These are phyloP conservation scores for Drymonia ruficornis DNA, from an alignment of 2,888 invertebrate species.

Conservation along the genomic window DNA sequence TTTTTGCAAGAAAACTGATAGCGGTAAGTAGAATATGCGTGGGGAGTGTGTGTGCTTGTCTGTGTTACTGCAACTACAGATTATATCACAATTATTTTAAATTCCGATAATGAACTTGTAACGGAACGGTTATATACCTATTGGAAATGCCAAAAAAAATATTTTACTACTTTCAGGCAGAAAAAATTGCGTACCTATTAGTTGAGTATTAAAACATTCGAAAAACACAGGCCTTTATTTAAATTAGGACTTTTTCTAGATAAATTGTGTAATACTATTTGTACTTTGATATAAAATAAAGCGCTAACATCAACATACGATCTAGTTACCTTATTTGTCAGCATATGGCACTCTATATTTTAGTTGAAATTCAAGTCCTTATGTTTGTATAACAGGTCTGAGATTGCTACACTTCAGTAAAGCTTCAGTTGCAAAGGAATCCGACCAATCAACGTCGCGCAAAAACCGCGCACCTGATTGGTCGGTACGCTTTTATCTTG, in stretches of 20 bases:
- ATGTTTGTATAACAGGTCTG: conserved; percentile 1
- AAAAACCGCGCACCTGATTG: conserved; percentile 4
- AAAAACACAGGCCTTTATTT: neutral
- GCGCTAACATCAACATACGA: neutral
- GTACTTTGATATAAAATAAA: neutral
- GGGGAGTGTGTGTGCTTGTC: conserved; percentile 29
- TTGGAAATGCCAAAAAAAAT: neutral
- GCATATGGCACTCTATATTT: neutral
- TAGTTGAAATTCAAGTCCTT: neutral
- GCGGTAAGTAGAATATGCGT: conserved; percentile 44
- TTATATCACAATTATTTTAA: conserved; percentile 11
- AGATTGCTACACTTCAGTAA: neutral
- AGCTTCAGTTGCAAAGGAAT: conserved; percentile 2
- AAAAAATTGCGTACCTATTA: no score
- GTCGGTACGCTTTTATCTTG: conserved; percentile 33
- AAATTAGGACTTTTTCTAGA: neutral
- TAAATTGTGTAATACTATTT: neutral
- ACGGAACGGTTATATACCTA: no score
- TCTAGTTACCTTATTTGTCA: neutral
- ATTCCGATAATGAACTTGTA: neutral
- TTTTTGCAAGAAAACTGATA: conserved; percentile 57
- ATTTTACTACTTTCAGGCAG: no score
- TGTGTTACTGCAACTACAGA: conserved; percentile 13
- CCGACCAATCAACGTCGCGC: neutral
- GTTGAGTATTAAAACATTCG: neutral